Conservation (phyloP, 2,113 vertebrate genomes). For the Dendropsophus ebraccatus region DNA sequence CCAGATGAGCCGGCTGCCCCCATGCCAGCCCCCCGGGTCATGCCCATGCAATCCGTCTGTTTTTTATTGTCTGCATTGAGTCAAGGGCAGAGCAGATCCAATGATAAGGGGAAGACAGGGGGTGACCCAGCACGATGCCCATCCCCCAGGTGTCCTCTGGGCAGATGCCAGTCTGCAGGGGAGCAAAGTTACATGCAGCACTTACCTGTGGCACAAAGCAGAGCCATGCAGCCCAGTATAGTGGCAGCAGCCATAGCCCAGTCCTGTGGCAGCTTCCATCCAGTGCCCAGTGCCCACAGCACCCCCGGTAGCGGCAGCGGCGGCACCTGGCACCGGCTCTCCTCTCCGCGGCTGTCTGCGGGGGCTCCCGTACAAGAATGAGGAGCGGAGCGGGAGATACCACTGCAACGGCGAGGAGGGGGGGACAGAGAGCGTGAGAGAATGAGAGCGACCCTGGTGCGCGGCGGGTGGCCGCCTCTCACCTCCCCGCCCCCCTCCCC, state of each 20-base stretch:
- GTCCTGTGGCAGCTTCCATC: slow-evolving; percentile 58
- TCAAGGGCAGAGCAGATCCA: not conserved
- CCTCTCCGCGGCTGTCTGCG: slow-evolving; percentile 53
- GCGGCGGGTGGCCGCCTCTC: not conserved
- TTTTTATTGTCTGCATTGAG: not conserved
- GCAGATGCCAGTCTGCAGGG: slow-evolving; percentile 6
- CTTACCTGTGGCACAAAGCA: slow-evolving; percentile 75
- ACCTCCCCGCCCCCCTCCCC: slow-evolving; percentile 15
- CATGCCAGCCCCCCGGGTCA: not conserved
- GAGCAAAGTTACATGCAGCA: not conserved
- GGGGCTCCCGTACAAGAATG: slow-evolving; percentile 50
- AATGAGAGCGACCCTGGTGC: not conserved
- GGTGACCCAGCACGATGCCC: not conserved
- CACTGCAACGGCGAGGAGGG: slow-evolving; percentile 43
- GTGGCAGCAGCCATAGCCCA: slow-evolving; percentile 71
- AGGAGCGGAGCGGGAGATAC: slow-evolving; percentile 62
- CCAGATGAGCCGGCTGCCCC: too few relatives aligned
- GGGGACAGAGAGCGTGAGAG: not conserved
- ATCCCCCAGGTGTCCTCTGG: too few relatives aligned
- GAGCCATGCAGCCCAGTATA: slow-evolving; percentile 67
- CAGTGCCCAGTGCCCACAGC: slow-evolving; percentile 21
- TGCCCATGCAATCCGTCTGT: not conserved
- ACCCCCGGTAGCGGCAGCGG: not conserved
- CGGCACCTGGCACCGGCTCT: slow-evolving; percentile 18
- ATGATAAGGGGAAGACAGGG: not conserved